phyloP scores from a whole-genome alignment of 2,113 vertebrate genomes.

The Scytalopus superciliaris region DNA sequence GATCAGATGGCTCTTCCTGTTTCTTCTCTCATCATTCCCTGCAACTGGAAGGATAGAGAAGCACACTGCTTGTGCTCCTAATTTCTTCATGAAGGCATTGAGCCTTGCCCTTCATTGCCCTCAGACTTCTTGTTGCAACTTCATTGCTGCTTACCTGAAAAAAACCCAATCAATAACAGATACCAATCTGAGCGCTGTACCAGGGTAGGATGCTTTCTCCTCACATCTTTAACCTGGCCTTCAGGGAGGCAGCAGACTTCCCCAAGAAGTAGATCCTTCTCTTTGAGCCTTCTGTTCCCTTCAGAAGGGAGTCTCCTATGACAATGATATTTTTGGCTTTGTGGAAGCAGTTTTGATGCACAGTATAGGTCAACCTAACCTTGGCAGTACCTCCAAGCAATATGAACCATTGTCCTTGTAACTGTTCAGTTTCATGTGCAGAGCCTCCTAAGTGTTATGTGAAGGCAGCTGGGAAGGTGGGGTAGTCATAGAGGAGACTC shows the following conservation, averaged over 20 bases:
- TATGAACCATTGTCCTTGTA: neutral
- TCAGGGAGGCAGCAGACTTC: neutral
- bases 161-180: neutral
- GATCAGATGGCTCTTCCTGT: neutral
- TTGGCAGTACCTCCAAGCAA: neutral
- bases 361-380: neutral
- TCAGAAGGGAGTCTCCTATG: neutral
- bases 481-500: neutral
- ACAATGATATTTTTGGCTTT: neutral
- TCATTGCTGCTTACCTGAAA: neutral
- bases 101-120: neutral
- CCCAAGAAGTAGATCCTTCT: neutral
- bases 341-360: neutral
- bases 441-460: neutral
- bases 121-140: neutral
- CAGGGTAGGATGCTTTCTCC: neutral
- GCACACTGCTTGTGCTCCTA: neutral
- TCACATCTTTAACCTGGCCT: neutral
- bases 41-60: neutral
- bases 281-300: neutral
- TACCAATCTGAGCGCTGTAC: neutral
- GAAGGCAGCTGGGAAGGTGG: neutral
- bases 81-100: neutral
- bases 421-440: neutral
- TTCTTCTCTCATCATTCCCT: neutral